phyloP scores from a whole-genome alignment of 1,140 invertebrate genomes.

The Rhopalosiphum maidis region DNA sequence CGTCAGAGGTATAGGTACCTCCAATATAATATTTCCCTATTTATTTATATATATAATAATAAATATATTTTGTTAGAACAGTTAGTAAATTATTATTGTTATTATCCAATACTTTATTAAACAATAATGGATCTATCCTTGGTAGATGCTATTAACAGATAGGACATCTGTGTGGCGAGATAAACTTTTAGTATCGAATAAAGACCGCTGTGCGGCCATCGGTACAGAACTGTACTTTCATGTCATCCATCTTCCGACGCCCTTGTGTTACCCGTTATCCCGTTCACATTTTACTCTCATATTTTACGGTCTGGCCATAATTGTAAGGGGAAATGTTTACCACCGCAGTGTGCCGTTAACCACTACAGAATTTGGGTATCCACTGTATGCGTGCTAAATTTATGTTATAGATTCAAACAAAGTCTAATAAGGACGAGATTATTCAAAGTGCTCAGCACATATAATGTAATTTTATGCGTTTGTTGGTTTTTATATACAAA shows the following conservation, averaged over 20 bases:
- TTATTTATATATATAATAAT: neutral
- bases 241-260: slow-evolving; percentile 20
- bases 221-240: neutral
- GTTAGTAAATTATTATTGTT: neutral
- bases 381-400: neutral
- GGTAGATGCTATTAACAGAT: neutral
- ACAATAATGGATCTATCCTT: neutral
- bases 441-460: neutral
- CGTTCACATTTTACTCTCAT: neutral
- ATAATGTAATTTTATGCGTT: neutral
- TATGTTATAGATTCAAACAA: neutral
- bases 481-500: neutral
- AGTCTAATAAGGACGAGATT: neutral
- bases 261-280: neutral
- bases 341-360: neutral
- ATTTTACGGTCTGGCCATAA: neutral
- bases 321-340: neutral
- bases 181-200: neutral
- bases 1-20: neutral
- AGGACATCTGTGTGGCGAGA: neutral
- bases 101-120: neutral
- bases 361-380: neutral
- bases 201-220: neutral
- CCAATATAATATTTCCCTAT: neutral
- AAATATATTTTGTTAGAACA: neutral